Evolutionary conservation across 2,888 invertebrate species (phyloP), one percentile per base, ranked within the genome.

Genomic region (Trypoxylon attenuatum): DNA sequence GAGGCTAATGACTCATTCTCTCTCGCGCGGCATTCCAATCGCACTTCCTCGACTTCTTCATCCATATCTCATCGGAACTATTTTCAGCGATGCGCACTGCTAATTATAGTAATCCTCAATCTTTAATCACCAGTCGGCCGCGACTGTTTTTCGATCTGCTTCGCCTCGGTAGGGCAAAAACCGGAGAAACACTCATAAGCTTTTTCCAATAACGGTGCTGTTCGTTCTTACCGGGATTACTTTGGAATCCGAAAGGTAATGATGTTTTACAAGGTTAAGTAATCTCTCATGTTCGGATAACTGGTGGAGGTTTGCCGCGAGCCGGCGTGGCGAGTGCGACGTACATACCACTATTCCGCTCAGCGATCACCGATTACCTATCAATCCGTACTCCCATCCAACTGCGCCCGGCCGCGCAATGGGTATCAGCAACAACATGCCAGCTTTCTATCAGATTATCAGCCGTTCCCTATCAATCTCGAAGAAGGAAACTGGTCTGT

Each of bases 331-430:
- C 56, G 66, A 45, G 72, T 62, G 43, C 47, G 8, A 64, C 50
- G 50, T 27, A 27, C 29, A 29, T 25, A 52, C 29, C 22, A 41
- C 47, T 66, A 52, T 67, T 55, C 54, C 46, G 65, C 57, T 38
- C 27, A 41, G 49, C 38, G 38, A 74, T 73, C 71, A 57, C 65
- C 58, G 62, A 72, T 76, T 74, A 72, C 61, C 73, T 71, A 74
- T 74, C 73, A 71, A 72, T 72, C 58, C 58, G 23, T 45, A 4
- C 29, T 45, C n/a, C n/a, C n/a, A 43, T 39, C 53, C 50, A 5
- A 18, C 23, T 53, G 15, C 51, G 50, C 23, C 15, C 18, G 38
- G 23, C 21, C 43, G 47, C 45, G 61, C 49, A 53, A 59, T 63
- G 18, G 50, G 49, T 67, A 70, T 70, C 62, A 43, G 60, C 58